phyloP scores from a whole-genome alignment of 2,797 vertebrate species.

The Molossus molossus region DNA sequence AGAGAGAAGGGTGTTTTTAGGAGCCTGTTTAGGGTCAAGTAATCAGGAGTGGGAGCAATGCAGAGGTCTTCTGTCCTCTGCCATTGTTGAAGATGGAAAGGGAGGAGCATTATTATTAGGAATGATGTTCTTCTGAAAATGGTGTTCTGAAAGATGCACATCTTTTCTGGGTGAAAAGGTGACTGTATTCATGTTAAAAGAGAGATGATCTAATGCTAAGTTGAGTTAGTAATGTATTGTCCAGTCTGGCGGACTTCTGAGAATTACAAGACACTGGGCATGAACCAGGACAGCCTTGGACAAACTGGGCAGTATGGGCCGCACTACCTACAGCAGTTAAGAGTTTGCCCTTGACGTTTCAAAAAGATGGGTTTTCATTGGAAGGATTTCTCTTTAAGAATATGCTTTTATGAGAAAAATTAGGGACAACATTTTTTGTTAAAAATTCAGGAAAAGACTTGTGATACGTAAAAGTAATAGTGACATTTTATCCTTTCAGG shows the following conservation, averaged over 20 bases:
- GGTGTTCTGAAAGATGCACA: background rate
- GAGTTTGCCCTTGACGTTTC: conserved; percentile 22
- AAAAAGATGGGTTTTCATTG: background rate
- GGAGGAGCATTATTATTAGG: background rate
- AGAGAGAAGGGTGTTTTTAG: background rate
- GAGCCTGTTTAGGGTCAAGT: background rate
- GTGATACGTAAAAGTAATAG: background rate
- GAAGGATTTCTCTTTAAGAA: conserved; percentile 46
- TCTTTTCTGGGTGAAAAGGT: background rate
- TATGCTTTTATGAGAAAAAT: conserved; percentile 55
- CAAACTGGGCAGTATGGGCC: background rate
- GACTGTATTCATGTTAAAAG: background rate
- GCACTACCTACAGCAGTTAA: background rate
- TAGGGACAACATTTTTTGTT: background rate
- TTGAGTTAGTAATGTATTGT: conserved; percentile 14
- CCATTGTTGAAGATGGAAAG: background rate
- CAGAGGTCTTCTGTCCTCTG: background rate
- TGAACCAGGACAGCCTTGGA: background rate
- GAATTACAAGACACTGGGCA: background rate
- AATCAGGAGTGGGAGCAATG: background rate
- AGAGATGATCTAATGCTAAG: background rate
- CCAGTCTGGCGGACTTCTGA: background rate
- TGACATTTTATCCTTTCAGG: background rate
- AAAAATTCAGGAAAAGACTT: conserved; percentile 41
- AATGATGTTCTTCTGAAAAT: background rate